These are phyloP conservation scores for Empis stercorea DNA, from an alignment of 2,888 invertebrate genomes.

Conservation along the genomic window DNA sequence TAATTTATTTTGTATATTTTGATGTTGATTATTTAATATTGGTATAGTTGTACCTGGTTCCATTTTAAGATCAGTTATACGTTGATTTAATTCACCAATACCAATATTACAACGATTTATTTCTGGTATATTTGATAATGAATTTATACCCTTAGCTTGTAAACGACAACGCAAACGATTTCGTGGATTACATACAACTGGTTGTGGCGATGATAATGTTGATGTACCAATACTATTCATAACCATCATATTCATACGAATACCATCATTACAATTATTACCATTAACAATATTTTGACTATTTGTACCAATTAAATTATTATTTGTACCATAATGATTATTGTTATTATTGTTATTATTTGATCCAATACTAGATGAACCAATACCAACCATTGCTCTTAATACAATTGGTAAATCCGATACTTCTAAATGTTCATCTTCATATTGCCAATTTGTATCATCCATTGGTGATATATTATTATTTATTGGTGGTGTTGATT, in stretches of 20 bases:
- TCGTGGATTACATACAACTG: constrained; percentile 20
- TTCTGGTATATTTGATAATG: constrained; percentile 35
- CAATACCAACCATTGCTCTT: constrained; percentile 67
- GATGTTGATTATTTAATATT: constrained; percentile 4
- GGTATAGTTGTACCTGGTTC: constrained; percentile 35
- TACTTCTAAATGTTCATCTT: constrained; percentile 46
- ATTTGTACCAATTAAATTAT: constrained; percentile 12
- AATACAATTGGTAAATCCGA: constrained; percentile 65
- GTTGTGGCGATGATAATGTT: neutral
- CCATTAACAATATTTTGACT: neutral
- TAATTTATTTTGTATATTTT: neutral
- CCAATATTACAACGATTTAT: constrained; percentile 36
- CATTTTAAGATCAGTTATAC: constrained; percentile 62
- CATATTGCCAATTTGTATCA: constrained; percentile 42
- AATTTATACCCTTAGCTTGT: constrained; percentile 44
- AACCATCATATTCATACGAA: neutral
- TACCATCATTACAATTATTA: neutral
- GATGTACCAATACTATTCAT: constrained; percentile 12
- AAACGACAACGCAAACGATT: constrained; percentile 49
- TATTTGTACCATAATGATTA: neutral
- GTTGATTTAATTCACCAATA: constrained; percentile 52
- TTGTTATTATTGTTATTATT: neutral
- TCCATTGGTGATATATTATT: constrained; percentile 28
- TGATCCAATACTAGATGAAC: constrained; percentile 15
- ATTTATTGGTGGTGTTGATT: constrained; percentile 12